A percentile compares a stretch with the other conserved stretches of the same genome.
phyloP scores from a whole-genome alignment of 2,797 vertebrate species.

The Mormyrops attenuatus region DNA sequence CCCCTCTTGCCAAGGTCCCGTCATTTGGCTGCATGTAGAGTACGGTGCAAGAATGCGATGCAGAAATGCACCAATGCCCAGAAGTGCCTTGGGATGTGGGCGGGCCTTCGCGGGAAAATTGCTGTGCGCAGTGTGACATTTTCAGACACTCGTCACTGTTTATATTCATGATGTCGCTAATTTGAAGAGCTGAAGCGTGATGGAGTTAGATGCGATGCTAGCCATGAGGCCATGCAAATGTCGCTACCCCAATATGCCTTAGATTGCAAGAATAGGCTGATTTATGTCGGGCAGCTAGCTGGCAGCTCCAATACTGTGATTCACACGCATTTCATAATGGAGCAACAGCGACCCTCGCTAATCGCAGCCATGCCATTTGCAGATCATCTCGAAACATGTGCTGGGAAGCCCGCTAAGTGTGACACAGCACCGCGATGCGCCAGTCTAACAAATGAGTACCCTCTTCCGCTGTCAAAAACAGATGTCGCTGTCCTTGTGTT shows the following conservation, averaged over 20 bases:
- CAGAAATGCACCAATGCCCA: slow-evolving; percentile 5
- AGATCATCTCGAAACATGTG: not conserved
- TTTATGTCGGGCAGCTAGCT: not conserved
- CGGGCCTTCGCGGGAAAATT: slow-evolving; percentile 25
- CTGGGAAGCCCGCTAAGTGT: not conserved
- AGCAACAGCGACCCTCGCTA: not conserved
- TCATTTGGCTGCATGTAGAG: not conserved
- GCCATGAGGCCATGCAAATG: slow-evolving; percentile 34
- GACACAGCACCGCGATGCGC: not conserved
- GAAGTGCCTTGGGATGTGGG: slow-evolving; percentile 19
- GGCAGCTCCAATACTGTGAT: not conserved
- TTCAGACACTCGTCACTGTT: slow-evolving; percentile 37
- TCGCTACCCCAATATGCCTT: slow-evolving; percentile 17
- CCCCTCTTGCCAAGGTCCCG: not conserved
- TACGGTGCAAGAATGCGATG: not conserved
- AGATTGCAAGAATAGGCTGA: not conserved
- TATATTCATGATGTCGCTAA: slow-evolving; percentile 32
- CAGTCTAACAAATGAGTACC: not conserved
- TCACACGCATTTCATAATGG: not conserved
- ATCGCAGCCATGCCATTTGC: not conserved
- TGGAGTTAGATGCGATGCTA: slow-evolving; percentile 32
- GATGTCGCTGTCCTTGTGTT: not conserved
- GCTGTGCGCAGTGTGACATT: slow-evolving; percentile 33
- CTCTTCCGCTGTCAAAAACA: not conserved
- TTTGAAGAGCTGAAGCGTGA: slow-evolving; percentile 33